Percentiles rank a stretch among this genome's conserved stretches.
Conservation (phyloP, 2,113 vertebrate species). For the Ictalurus furcatus region DNA sequence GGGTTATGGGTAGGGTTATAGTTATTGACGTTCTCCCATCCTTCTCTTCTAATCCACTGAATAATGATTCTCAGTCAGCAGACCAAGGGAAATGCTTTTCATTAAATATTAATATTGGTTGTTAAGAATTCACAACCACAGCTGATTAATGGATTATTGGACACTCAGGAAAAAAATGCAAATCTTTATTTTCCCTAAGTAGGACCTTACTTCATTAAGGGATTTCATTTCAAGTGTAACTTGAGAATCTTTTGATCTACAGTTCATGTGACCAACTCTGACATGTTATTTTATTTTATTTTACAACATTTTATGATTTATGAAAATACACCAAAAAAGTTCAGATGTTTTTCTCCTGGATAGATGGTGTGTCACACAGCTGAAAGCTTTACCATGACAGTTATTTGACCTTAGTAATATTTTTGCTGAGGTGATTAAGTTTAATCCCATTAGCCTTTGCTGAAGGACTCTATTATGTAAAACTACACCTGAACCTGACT, state of each 20-base stretch:
- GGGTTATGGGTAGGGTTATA: neutral
- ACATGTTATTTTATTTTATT: neutral
- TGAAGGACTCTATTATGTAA: constrained; percentile 24
- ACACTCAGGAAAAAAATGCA: neutral
- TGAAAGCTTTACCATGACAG: constrained; percentile 17
- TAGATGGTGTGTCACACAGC: constrained; percentile 18
- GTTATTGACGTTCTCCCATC: neutral
- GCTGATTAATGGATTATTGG: neutral
- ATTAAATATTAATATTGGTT: constrained; percentile 23
- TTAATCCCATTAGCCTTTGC: constrained; percentile 38
- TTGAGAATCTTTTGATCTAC: neutral
- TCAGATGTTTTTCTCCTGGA: neutral
- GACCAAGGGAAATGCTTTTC: neutral
- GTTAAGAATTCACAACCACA: neutral
- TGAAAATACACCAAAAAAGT: neutral
- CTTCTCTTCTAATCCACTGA: constrained; percentile 6
- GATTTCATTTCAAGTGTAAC: neutral
- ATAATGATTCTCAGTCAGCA: constrained; percentile 29
- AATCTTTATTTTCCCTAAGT: neutral
- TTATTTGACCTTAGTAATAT: constrained; percentile 25
- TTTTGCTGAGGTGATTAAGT: constrained; percentile 36
- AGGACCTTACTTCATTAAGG: neutral
- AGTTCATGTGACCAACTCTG: neutral
- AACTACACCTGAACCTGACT: constrained; percentile 37
- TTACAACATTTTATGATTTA: neutral